Evolutionary conservation across 2,888 invertebrate genomes (phyloP), one percentile per base, ranked within the genome.

Genomic region (Drosophila paramelanica): DNA sequence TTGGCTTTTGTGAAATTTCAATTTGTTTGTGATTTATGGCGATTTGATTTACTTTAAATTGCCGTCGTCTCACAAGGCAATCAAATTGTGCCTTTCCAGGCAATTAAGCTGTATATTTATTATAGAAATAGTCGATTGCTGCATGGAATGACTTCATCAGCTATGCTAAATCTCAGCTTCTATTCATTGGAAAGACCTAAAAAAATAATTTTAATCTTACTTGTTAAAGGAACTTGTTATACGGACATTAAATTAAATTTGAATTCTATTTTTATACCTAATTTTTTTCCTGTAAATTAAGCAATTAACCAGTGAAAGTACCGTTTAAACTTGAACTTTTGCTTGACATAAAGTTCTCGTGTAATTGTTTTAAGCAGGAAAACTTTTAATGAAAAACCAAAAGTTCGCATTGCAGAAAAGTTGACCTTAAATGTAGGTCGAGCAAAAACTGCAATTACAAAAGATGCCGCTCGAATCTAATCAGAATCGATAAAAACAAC

Each of bases 361-460:
- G 55, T 67, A 62, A 77, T 60, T 77, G 42, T 50, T 39, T 43
- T 62, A 23, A 17, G 49, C 11, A 11, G 11, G 7, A 46, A 59
- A 84, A 72, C 64, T 87, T 84, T 84, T 87, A 87, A 87, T 87
- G 81, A 75, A 81, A 31, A 75, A 45, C 49, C 33, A 51, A 72
- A 69, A 72, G 59, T 75, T 67, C 14, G 14, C 45, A 25, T 36
- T 36, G 10, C 38, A 14, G 25, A 11, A 36, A 60, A 60, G 59
- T 58, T 51, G 31, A 23, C 13, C 10, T 7, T 27, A 41, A 27
- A 47, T n/a, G 39, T 11, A 46, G 38, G 17, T 17, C 14, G 13
- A 43, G 6, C 13, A 55, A 49, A 64, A 10, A n/a, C 47, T 49
- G 61, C 56, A 50, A 61, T 64, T 59, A 59, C 41, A 43, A 38